Evolutionary conservation across 2,888 invertebrate genomes (phyloP), one percentile per base, ranked within the genome.

Genomic region (Gisinianus flammeolus): DNA sequence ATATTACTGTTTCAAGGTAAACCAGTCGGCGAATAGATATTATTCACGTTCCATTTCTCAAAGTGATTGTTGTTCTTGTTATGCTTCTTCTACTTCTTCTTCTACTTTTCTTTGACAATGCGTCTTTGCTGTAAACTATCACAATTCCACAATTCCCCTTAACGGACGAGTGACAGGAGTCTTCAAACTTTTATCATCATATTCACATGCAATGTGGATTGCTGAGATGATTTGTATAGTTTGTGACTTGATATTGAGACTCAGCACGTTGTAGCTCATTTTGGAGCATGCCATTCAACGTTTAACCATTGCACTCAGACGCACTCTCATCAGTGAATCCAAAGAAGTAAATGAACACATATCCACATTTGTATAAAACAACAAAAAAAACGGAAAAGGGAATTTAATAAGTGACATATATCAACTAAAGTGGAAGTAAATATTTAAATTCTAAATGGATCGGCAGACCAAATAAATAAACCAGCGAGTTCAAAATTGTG

Each of bases 1-100:
- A n/a, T 54, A n/a, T 54, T 54, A 54, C 54, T 54, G 54, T 54
- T 54, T 54, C 54, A 54, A 54, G 54, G 54, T 54, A 54, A 54
- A n/a, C 54, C 54, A 54, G 6, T 54, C 44, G 6, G 4, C 54
- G 19, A 5, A n/a, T 16, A n/a, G 19, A 16, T n/a, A 54, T 54
- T 54, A 16, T n/a, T 22, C 16, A 56, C 8, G 56, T 56, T 56
- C 56, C 56, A 56, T 22, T 62, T 62, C 62, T 62, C 62, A 62
- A 62, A 62, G 62, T 5, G 62, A 62, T 24, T 62, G 62, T 62
- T 62, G 62, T 62, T 24, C 10, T 24, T 3, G 19, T 62, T 6
- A 5, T 4, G 22, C 24, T 26, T 62, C 56, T 5, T 56, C 4
- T 6, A 4, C 22, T 56, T 12, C 22, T 22, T 22, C 56, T 6